Evolutionary conservation across 2,113 vertebrate species (phyloP), one percentile per base, ranked within the genome.

Genomic region (mouse (Mus musculus)): DNA sequence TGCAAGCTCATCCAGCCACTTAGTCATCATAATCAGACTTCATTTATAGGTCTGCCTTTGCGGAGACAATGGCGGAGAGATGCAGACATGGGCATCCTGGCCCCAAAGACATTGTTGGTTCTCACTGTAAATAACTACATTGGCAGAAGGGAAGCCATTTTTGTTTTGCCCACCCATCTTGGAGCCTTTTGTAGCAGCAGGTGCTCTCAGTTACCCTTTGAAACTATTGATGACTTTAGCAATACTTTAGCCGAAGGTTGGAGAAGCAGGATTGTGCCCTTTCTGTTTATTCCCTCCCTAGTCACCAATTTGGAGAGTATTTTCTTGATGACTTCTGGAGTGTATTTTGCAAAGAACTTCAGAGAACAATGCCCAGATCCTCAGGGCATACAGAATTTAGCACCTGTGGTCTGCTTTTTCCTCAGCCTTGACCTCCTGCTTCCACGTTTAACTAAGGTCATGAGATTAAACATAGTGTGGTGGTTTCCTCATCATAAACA

Each of bases 11-110:
- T 52, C 9, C 4, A 94, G 85, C 65, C 82, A 52, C 36, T 76
- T 76, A 56, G n/a, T 94, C 61, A 67, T 91, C 88, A 91, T 90
- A 88, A 86, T 56, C 77, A 91, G 59, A n/a, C 82, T 89, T 86
- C 67, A 69, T 82, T 90, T 80, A 75, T 39, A 90, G 88, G 80
- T n/a, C 67, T 87, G 72, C 73, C 93, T 75, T 36, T 42, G 80
- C 85, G 69, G 69, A 95, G 42, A 92, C 39, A 87, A 89, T 56
- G 86, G 63, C 71, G 33, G 49, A 71, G 80, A 86, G 82, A 26
- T 49, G 72, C 86, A 87, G 95, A 93, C 65, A 13, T 2, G 73
- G 72, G 22, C n/a, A 61, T 77, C 86, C 10, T 49, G 20, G 54
- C 46, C 73, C 91, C 82, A 76, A 56, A 84, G 67, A 92, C 67